phyloP scores from a whole-genome alignment of 1,140 invertebrate species.

The Atta colombica region DNA sequence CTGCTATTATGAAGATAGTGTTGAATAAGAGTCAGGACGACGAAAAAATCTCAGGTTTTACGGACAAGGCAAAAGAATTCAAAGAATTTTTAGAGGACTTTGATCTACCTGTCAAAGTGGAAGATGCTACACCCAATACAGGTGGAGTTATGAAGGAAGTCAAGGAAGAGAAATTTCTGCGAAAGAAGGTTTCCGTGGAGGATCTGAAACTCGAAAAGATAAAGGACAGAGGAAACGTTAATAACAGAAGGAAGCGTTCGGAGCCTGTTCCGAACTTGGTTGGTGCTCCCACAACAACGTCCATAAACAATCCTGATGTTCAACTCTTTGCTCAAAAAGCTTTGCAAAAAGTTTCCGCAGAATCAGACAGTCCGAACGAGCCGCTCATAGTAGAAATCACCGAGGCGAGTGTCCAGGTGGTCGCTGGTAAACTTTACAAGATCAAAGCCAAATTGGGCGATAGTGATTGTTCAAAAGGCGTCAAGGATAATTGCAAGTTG shows the following conservation, averaged over 20 bases:
- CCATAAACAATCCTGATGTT: constrained; percentile 80
- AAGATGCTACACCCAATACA: constrained; percentile 12
- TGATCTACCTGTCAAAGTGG: constrained; percentile 76
- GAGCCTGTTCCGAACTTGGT: not conserved
- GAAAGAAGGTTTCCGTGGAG: constrained; percentile 62
- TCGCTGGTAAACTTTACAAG: constrained; percentile 84
- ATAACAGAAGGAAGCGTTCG: constrained; percentile 38
- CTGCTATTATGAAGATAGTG: constrained; percentile 63
- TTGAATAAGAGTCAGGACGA: constrained; percentile 62
- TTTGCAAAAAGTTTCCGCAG: constrained; percentile 79
- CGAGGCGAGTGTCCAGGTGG: constrained; percentile 82
- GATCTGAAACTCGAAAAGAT: constrained; percentile 67
- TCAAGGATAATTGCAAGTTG: constrained; percentile 75
- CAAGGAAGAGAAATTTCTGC: constrained; percentile 63
- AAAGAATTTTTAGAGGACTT: constrained; percentile 83
- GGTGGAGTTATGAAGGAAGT: constrained; percentile 55
- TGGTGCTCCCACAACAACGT: constrained; percentile 70
- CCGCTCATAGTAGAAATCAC: constrained; percentile 81
- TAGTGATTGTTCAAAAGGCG: constrained; percentile 85
- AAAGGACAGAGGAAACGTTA: not conserved
- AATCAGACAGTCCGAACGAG: constrained; percentile 79
- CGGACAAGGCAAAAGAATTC: constrained; percentile 82
- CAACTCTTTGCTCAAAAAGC: constrained; percentile 80
- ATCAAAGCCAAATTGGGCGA: constrained; percentile 86
- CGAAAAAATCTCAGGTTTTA: constrained; percentile 70